Percentiles rank a stretch among this genome's conserved stretches.
These are phyloP conservation scores for Tipula vernalis DNA, from an alignment of 2,888 invertebrate genomes.

Conservation along the genomic window DNA sequence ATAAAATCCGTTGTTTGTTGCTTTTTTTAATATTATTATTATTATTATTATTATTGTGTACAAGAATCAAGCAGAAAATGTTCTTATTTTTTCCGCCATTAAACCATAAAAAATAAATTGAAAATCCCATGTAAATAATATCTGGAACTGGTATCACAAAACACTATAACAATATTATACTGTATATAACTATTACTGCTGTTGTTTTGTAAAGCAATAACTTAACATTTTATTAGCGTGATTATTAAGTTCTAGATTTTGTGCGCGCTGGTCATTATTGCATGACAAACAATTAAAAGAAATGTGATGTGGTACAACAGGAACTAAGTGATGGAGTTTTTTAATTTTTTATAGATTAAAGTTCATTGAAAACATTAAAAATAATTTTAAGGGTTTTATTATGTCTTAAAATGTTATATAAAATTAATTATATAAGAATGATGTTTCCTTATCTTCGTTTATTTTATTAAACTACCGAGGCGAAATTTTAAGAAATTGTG, in stretches of 20 bases:
- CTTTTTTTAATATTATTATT: not conserved
- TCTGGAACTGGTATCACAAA: not conserved
- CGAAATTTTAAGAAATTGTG: too few relatives aligned
- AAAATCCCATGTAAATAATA: not conserved
- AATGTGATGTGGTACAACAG: not conserved
- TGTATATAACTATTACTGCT: not conserved
- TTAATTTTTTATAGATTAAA: too few relatives aligned
- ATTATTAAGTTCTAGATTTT: not conserved
- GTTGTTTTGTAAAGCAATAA: not conserved
- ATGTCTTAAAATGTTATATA: too few relatives aligned
- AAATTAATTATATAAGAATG: too few relatives aligned
- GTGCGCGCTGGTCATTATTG: not conserved
- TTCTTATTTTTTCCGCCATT: not conserved
- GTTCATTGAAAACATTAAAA: too few relatives aligned
- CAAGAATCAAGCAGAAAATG: not conserved
- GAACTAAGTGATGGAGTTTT: too few relatives aligned
- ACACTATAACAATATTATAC: not conserved
- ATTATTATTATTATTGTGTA: not conserved
- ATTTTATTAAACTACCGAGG: too few relatives aligned
- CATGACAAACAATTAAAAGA: too few relatives aligned
- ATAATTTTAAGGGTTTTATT: too few relatives aligned
- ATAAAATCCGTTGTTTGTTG: not conserved
- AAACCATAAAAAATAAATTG: not conserved
- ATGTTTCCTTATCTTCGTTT: too few relatives aligned
- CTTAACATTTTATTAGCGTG: not conserved